Conservation (phyloP, 2,797 vertebrate species). For the Notoglanidium macrostoma region DNA sequence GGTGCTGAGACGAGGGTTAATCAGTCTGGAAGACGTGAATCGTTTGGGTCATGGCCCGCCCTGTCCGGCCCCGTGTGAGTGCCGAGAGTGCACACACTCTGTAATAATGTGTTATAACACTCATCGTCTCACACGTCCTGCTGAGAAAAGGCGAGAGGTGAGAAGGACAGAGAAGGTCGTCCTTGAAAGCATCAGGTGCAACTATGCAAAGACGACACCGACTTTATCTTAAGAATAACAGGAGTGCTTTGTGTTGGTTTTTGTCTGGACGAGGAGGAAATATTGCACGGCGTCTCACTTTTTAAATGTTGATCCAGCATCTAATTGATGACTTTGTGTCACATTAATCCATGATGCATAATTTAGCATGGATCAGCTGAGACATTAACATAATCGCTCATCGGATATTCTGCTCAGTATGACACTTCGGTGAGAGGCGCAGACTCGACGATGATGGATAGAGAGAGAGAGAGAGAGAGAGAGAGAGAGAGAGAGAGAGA, state of each 20-base stretch:
- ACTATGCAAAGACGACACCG: neutral
- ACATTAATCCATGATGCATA: conserved; percentile 86
- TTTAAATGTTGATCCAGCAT: conserved; percentile 77
- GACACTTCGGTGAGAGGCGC: conserved; percentile 73
- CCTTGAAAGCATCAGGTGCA: conserved; percentile 38
- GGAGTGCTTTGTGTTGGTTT: conserved; percentile 41
- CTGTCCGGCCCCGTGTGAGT: conserved; percentile 67
- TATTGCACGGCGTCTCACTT: conserved; percentile 76
- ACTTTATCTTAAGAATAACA: conserved; percentile 27
- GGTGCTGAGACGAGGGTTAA: conserved; percentile 39
- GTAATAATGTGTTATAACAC: conserved; percentile 60
- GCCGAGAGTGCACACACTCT: conserved; percentile 60
- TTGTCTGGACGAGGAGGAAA: conserved; percentile 47
- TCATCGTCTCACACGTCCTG: conserved; percentile 72
- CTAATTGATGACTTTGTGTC: conserved; percentile 86
- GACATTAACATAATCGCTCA: conserved; percentile 84
- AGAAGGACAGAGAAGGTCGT: conserved; percentile 31
- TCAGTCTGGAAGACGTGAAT: conserved; percentile 60
- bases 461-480: conserved; percentile 59
- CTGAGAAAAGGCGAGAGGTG: conserved; percentile 57
- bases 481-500: conserved; percentile 31
- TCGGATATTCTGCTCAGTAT: conserved; percentile 78
- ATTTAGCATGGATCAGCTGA: conserved; percentile 85
- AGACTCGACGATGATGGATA: conserved; percentile 68
- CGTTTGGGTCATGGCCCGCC: conserved; percentile 70